Evolutionary conservation across 1,140 invertebrate genomes (phyloP).

Genomic region (Uloborus diversus): DNA sequence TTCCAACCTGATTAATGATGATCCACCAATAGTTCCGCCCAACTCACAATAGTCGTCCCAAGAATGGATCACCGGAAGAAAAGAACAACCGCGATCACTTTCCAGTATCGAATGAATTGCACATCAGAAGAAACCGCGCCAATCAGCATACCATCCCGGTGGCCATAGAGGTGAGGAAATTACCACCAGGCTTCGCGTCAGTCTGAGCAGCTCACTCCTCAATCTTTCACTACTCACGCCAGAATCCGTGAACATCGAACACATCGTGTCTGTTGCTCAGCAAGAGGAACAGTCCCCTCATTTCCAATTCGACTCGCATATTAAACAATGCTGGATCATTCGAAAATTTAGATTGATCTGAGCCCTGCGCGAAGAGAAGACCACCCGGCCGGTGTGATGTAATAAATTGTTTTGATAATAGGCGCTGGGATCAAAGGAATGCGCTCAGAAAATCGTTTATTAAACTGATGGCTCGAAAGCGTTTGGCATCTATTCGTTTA

Average conservation of each 20-base stretch:
- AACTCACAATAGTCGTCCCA: too few species aligned
- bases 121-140: not conserved
- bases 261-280: too few species aligned
- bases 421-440: too few species aligned
- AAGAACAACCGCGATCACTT: too few species aligned
- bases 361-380: not conserved
- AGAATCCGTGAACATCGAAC: not conserved
- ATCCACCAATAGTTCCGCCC: too few species aligned
- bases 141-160: not conserved
- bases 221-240: not conserved
- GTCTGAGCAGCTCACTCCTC: not conserved
- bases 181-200: not conserved
- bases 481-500: too few species aligned
- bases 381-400: too few species aligned
- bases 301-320: slow-evolving; percentile 6
- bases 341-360: slow-evolving; percentile 7
- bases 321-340: not conserved
- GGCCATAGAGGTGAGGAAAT: not conserved
- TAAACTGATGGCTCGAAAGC: too few species aligned
- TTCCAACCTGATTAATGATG: too few species aligned
- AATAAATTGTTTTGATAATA: too few species aligned
- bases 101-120: too few species aligned
- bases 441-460: too few species aligned
- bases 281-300: not conserved
- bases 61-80: not conserved